Base-by-base conservation (phyloP, 2,113 vertebrate genomes). In the Eulemur macaco region DNA sequence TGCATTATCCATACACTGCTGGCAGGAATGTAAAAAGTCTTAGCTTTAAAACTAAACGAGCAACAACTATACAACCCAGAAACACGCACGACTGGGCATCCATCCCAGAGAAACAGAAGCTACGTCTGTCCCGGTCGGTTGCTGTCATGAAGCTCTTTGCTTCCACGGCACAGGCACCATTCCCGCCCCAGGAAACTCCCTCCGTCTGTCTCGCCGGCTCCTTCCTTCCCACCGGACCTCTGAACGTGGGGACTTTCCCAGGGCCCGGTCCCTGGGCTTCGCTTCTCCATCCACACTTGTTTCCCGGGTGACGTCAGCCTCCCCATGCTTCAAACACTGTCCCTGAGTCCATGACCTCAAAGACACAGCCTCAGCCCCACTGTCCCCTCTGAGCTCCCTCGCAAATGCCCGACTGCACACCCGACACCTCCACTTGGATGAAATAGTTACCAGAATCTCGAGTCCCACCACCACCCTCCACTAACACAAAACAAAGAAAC, bases 1-100 rank as follows among this genome's bases (percentile, higher is more conserved):
- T 1, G 1, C 4, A 12, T 2, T 31, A 1, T 1, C 17, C n/a
- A 2, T 5, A 15, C n/a, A 13, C 6, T 0, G 1, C 25, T 21
- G 31, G 23, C 0, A 25, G 29, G 8, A 13, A 2, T 7, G 6
- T 3, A 18, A 11, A 31, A 15, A 39, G 13, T 86, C 0, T 29
- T 3, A 1, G 23, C 31, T 89, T 71, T 63, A 63, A 39, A 56
- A 64, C 27, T 20, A 31, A 45, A 58, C 6, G 8, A 1, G 14
- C 25, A 50, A 31, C 37, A 8, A 10, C 17, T 18, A 4, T 29
- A 9, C 42, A 37, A 31, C 12, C 52, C 34, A 31, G 52, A 58
- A 31, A 78, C 2, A 4, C 11, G 4, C 7, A 17, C 58, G 17
- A 34, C 5, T 23, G 50, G 39, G 39, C 42, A 29, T 52, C 12